These are phyloP conservation scores for Mionectes macconnelli DNA, from an alignment of 2,113 vertebrate genomes.

Conservation along the genomic window DNA sequence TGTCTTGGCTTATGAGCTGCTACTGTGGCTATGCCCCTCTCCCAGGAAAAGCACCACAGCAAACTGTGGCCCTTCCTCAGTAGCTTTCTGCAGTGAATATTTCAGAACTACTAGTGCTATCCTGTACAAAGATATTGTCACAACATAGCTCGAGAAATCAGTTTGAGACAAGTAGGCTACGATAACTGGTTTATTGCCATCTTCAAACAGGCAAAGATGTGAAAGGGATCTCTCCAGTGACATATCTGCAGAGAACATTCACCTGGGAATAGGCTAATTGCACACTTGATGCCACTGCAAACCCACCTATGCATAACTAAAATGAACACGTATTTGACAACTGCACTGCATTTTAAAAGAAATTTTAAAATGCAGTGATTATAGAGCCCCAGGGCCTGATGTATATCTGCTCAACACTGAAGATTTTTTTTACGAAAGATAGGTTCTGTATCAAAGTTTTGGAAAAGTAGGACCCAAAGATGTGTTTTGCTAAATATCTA, in stretches of 20 bases:
- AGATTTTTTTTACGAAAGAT: neutral
- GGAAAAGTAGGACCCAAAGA: neutral
- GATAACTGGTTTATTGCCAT: constrained; percentile 40
- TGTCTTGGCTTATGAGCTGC: neutral
- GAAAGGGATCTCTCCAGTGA: constrained; percentile 42
- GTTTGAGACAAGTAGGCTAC: neutral
- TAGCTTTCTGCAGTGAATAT: neutral
- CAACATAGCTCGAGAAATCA: neutral
- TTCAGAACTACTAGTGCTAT: neutral
- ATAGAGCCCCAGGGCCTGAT: neutral
- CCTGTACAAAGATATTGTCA: neutral
- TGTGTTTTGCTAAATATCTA: neutral
- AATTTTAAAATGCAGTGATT: constrained; percentile 26
- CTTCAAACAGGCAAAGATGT: neutral
- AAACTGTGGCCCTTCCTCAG: neutral
- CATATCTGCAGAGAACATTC: constrained; percentile 21
- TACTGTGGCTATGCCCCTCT: neutral
- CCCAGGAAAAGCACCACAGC: neutral
- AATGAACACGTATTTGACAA: constrained; percentile 40
- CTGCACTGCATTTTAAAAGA: constrained; percentile 20
- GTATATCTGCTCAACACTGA: neutral
- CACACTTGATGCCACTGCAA: constrained; percentile 25
- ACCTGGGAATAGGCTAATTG: constrained; percentile 40
- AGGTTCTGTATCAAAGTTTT: neutral
- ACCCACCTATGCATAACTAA: constrained; percentile 42